phyloP scores from a whole-genome alignment of 2,888 invertebrate species.

The Tiliacea aurago region DNA sequence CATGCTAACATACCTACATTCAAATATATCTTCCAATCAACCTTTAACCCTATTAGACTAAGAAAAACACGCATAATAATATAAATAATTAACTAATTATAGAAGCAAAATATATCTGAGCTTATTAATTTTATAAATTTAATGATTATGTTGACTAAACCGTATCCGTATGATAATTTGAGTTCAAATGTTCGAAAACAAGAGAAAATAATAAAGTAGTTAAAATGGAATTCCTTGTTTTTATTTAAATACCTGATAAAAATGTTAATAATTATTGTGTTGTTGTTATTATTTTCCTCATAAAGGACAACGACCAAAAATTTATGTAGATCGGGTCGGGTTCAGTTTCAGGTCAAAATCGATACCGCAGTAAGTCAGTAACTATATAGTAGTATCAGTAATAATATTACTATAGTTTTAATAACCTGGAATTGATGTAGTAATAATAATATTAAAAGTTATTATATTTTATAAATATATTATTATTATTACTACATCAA shows the following conservation, averaged over 20 bases:
- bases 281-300: background rate
- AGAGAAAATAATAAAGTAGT: constrained; percentile 8
- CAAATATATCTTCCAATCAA: constrained; percentile 20
- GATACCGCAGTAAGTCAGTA: background rate
- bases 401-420: too few species aligned
- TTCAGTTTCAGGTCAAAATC: background rate
- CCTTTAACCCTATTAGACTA: constrained; percentile 11
- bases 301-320: background rate
- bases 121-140: constrained; percentile 2
- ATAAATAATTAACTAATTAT: constrained; percentile 27
- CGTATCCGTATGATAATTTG: constrained; percentile 16
- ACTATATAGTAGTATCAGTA: too few species aligned
- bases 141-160: constrained; percentile 11
- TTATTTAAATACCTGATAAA: constrained; percentile 17
- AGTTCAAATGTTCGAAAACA: constrained; percentile 35
- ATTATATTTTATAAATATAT: too few species aligned
- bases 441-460: too few species aligned
- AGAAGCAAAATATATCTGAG: constrained; percentile 1
- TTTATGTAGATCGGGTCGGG: background rate
- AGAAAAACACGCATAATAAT: constrained; percentile 20
- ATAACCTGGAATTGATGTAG: too few species aligned
- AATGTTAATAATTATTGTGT: background rate
- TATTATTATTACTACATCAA: too few species aligned
- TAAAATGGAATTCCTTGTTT: constrained; percentile 22
- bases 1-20: background rate